Base-by-base conservation (phyloP, 2,113 vertebrate species). In the Eulemur macaco region DNA sequence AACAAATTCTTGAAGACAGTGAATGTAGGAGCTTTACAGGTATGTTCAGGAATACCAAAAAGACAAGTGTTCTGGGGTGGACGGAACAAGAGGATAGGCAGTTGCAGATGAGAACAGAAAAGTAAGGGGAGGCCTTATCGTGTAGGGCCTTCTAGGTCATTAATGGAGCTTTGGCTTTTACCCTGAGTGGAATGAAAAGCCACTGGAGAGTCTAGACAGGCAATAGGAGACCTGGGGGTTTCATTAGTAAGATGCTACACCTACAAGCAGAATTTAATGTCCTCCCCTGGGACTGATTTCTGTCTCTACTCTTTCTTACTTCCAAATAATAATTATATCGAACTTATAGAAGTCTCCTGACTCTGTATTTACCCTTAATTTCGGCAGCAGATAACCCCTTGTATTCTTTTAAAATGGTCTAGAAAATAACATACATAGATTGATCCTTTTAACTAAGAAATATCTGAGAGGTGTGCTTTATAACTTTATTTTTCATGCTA, bases 131-230 rank as follows among this genome's bases (percentile, higher is more conserved):
- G 7, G 0, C 11, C 13, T 68, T 56, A 45, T 63, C n/a, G 56
- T 1, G 2, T 31, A 47, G 9, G 39, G 58, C 4, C 8, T 34
- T 47, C 2, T 17, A 42, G 15, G 2, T 10, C 1, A 11, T 74
- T 37, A 80, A 14, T 11, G 60, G 34, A 27, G 1, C 25, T 92
- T 66, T 73, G 2, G 4, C 12, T 63, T 31, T 94, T 77, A 34
- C 6, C 4, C 1, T 27, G 27, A 42, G 76, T 71, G 37, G 47
- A 68, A 47, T 34, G 23, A 37, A 27, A 84, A 95, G 14, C 15
- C 23, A 15, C 0, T 66, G n/a, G 52, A 18, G 39, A 23, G 5
- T 76, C 63, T 81, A 42, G 2, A 34, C 23, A 54, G 45, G 5
- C 18, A 63, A 18, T 31, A 87, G 31, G 17, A 54, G 71, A 12